Conservation (phyloP, 2,113 vertebrate species). For the Festucalex cinctus region DNA sequence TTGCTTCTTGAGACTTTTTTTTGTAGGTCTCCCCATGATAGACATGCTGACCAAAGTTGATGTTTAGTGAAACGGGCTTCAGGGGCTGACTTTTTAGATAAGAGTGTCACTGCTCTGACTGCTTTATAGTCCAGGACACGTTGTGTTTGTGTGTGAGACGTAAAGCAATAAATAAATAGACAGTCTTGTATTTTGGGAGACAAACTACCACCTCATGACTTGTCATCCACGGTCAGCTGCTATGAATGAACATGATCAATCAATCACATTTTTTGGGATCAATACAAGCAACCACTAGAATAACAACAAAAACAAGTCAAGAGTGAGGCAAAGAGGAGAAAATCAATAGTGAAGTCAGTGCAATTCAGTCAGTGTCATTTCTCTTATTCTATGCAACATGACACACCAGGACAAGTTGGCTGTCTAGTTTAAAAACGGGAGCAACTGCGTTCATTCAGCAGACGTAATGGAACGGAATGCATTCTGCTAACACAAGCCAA, state of each 20-base stretch:
- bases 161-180: neutral
- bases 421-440: neutral
- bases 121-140: neutral
- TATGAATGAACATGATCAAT: neutral
- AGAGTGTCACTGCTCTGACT: neutral
- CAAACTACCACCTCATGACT: neutral
- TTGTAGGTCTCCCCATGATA: neutral
- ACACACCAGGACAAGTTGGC: neutral
- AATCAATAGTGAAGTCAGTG: neutral
- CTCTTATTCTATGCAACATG: neutral
- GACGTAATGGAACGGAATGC: too few species aligned
- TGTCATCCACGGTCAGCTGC: neutral
- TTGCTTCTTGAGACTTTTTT: neutral
- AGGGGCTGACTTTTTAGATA: neutral
- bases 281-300: neutral
- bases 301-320: neutral
- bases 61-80: neutral
- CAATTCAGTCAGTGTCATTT: neutral
- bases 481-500: too few species aligned
- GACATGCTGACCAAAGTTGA: neutral
- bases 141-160: neutral
- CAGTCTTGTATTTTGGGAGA: neutral
- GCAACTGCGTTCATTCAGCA: too few species aligned
- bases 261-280: neutral
- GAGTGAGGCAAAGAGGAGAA: neutral